Percentiles rank a stretch among this genome's conserved stretches.
Evolutionary conservation across 2,888 invertebrate genomes (phyloP).

Genomic region (Rhogogaster chlorosoma): DNA sequence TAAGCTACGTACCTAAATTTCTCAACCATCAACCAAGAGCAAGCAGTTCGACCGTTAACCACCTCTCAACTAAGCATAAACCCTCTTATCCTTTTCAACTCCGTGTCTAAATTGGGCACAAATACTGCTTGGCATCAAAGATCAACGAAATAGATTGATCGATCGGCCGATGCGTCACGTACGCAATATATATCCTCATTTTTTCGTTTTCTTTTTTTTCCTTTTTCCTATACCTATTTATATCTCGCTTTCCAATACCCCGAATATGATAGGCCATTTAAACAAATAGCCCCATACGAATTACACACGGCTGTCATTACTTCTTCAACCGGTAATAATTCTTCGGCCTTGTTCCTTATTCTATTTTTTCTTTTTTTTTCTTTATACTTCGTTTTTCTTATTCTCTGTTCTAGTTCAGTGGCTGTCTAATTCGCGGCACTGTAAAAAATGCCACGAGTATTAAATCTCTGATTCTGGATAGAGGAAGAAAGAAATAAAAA

Average conservation of each 20-base stretch:
- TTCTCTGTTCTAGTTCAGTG: not conserved
- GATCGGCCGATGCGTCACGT: slow-evolving; percentile 11
- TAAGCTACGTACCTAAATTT: not conserved
- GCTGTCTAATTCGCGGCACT: not conserved
- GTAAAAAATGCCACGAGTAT: not conserved
- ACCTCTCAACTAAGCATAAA: not conserved
- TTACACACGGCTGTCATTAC: not conserved
- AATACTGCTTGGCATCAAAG: not conserved
- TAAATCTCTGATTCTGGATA: not conserved
- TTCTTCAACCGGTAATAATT: slow-evolving; percentile 1
- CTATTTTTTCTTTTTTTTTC: not conserved
- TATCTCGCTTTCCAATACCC: not conserved
- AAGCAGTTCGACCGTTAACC: not conserved
- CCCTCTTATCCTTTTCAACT: slow-evolving; percentile 36
- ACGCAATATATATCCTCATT: not conserved
- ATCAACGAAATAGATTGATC: slow-evolving; percentile 40
- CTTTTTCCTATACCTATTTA: not conserved
- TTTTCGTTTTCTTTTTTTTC: not conserved
- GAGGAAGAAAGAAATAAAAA: not conserved
- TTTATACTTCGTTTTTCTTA: no score
- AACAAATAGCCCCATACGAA: slow-evolving; percentile 13
- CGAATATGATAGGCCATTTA: not conserved
- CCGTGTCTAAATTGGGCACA: slow-evolving; percentile 8
- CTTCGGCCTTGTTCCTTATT: not conserved
- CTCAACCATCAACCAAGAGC: not conserved